Conservation (phyloP, 2,888 invertebrate genomes). For the Melanostoma scalare region DNA sequence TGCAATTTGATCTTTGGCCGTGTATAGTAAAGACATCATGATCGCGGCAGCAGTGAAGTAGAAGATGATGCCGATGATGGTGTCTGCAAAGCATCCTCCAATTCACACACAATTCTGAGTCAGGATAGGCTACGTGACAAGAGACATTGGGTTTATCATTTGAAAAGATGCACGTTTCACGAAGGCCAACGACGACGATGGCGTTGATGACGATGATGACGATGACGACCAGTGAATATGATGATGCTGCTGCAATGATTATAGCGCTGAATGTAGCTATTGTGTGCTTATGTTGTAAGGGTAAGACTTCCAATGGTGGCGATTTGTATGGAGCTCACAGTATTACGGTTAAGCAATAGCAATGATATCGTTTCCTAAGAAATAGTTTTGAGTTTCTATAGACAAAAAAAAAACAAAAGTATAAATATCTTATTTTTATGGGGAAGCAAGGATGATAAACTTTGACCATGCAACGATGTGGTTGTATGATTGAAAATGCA, state of each 20-base stretch:
- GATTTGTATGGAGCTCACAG: conserved; percentile 63
- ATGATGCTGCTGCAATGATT: conserved; percentile 25
- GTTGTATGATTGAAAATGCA: neutral
- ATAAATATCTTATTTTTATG: conserved; percentile 16
- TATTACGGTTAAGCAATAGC: conserved; percentile 55
- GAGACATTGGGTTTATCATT: conserved; percentile 67
- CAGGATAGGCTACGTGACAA: conserved; percentile 63
- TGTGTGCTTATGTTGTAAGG: conserved; percentile 56
- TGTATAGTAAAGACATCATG: conserved; percentile 71
- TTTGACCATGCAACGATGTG: neutral
- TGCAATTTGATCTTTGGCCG: conserved; percentile 70
- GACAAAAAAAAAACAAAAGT: conserved; percentile 24
- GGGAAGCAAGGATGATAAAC: neutral
- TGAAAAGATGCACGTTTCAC: conserved; percentile 71
- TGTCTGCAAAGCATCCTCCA: conserved; percentile 64
- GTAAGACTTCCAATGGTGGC: conserved; percentile 63
- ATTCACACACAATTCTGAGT: conserved; percentile 65
- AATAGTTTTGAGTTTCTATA: conserved; percentile 60
- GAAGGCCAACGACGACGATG: conserved; percentile 18
- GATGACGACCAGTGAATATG: conserved; percentile 7
- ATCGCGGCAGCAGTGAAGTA: conserved; percentile 61
- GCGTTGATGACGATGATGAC: conserved; percentile 12
- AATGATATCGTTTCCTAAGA: conserved; percentile 58
- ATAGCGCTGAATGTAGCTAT: conserved; percentile 42
- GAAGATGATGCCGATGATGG: conserved; percentile 44